Conservation (phyloP, 2,888 invertebrate genomes). For the Hybos culiciformis region DNA sequence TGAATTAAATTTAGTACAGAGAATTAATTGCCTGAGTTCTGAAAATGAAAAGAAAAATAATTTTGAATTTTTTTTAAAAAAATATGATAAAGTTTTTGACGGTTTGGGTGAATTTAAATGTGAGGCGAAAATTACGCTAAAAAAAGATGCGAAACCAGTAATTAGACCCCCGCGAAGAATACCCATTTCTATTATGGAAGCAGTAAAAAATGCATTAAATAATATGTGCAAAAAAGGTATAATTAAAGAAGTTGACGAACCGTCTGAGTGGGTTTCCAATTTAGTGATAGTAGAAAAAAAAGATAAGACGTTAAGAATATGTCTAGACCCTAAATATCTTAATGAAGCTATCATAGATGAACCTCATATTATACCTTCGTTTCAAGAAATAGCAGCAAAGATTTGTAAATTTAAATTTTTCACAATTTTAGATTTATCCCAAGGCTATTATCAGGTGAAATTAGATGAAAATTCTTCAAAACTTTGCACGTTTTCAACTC, state of each 20-base stretch:
- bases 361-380: too few species aligned
- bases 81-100: too few species aligned
- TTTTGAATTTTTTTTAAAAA: too few species aligned
- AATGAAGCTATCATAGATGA: too few species aligned
- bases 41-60: not conserved
- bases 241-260: not conserved
- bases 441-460: not conserved
- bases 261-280: not conserved
- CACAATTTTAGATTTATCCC: not conserved
- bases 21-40: not conserved
- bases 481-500: constrained; percentile 11
- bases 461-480: constrained; percentile 1
- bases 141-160: too few species aligned
- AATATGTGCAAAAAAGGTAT: not conserved
- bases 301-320: not conserved
- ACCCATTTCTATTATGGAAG: not conserved
- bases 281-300: not conserved
- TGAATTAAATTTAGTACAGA: not conserved
- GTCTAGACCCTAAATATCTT: not conserved
- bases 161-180: not conserved
- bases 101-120: too few species aligned
- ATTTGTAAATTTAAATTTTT: too few species aligned
- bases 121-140: too few species aligned
- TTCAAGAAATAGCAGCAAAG: too few species aligned
- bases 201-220: not conserved